Conservation (phyloP, 2,888 invertebrate species). For the Uropetala carovei region DNA sequence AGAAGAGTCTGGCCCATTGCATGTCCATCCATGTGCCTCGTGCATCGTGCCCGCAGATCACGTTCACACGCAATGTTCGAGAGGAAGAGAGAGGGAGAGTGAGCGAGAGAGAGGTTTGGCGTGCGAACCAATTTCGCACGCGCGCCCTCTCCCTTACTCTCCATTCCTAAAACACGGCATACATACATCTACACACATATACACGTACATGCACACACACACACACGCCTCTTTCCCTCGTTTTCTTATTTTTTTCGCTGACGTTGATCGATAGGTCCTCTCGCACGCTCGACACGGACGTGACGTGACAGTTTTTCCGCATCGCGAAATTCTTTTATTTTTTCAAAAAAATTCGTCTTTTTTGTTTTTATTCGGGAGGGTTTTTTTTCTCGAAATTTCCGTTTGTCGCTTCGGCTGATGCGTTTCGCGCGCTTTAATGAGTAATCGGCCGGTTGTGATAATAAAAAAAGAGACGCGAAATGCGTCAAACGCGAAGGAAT, state of each 20-base stretch:
- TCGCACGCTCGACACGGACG: not conserved
- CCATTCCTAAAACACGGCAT: no score
- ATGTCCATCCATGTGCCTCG: no score
- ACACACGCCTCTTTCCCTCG: no score
- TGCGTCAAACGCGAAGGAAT: no score
- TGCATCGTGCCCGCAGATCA: conserved; percentile 10
- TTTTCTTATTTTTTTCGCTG: not conserved
- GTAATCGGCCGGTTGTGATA: not conserved
- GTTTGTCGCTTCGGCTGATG: not conserved
- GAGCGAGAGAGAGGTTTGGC: not conserved
- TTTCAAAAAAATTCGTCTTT: not conserved
- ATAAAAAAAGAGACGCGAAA: no score
- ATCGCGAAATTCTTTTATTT: not conserved
- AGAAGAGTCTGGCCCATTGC: no score
- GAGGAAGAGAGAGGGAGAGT: not conserved
- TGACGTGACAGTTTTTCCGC: not conserved
- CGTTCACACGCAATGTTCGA: not conserved
- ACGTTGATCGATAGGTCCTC: not conserved
- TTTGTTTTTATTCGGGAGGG: not conserved
- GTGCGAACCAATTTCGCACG: not conserved
- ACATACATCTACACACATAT: no score
- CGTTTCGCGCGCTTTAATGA: not conserved
- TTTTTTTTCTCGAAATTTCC: not conserved
- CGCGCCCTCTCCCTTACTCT: not conserved
- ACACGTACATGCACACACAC: no score